These are phyloP conservation scores for Philypnodon macrostomus DNA, from an alignment of 2,797 vertebrate species.

Conservation along the genomic window DNA sequence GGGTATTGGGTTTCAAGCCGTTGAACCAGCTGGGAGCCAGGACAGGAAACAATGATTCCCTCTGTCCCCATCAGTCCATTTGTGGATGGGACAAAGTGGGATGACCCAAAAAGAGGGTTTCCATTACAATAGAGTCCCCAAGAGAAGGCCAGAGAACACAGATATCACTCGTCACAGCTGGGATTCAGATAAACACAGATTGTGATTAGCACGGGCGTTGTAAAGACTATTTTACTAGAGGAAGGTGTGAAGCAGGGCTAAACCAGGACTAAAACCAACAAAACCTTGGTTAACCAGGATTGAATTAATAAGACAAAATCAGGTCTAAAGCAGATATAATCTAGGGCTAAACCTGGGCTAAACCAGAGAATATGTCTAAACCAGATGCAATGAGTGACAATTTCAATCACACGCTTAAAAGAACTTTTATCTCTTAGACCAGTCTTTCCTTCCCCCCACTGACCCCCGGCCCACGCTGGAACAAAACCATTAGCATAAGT, in stretches of 20 bases:
- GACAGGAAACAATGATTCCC: conserved; percentile 55
- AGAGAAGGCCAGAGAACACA: conserved; percentile 35
- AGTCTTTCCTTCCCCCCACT: conserved; percentile 35
- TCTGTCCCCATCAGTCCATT: conserved; percentile 39
- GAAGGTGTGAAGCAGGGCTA: background rate
- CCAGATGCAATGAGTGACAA: background rate
- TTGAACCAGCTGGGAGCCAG: conserved; percentile 60
- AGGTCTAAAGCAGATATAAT: too few relatives aligned
- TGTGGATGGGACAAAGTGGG: conserved; percentile 59
- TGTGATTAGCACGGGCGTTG: too few relatives aligned
- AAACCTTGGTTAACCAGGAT: too few relatives aligned
- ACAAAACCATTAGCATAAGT: conserved; percentile 7
- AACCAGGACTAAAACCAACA: too few relatives aligned
- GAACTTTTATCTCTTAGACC: conserved; percentile 43
- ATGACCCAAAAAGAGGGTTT: conserved; percentile 52
- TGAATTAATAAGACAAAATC: too few relatives aligned
- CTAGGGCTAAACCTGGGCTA: too few relatives aligned
- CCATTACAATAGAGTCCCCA: conserved; percentile 43
- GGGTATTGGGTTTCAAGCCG: conserved; percentile 64
- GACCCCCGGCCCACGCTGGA: conserved; percentile 1
- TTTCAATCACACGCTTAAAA: conserved; percentile 15
- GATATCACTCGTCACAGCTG: conserved; percentile 51
- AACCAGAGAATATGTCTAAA: too few relatives aligned
- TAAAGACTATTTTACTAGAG: too few relatives aligned
- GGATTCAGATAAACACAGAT: conserved; percentile 25